Percentiles rank a stretch among this genome's conserved stretches.
phyloP scores from a whole-genome alignment of 2,888 invertebrate genomes.

The Oscheius myriophilus region DNA sequence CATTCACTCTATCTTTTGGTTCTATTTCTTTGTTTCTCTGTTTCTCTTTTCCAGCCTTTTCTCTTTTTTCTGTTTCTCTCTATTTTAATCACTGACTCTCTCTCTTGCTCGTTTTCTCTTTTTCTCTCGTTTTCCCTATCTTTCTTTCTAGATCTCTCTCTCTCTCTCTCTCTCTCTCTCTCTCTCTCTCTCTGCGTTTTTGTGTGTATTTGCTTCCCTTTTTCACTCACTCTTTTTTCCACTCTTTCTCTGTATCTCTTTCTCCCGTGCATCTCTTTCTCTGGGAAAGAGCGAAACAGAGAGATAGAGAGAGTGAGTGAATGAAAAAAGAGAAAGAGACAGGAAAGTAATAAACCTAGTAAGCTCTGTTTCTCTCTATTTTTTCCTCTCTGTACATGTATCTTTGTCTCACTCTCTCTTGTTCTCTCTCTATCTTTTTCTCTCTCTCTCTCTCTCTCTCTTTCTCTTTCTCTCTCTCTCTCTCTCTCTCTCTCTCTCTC shows the following conservation, averaged over 20 bases:
- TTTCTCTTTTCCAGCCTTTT: no score
- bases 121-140: not conserved
- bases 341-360: no score
- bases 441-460: no score
- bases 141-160: not conserved
- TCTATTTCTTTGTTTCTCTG: no score
- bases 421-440: not conserved
- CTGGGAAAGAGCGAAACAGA: no score
- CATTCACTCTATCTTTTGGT: no score
- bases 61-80: no score
- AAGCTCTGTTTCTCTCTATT: not conserved
- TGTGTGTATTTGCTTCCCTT: slow-evolving; percentile 9
- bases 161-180: no score
- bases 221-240: slow-evolving; percentile 59
- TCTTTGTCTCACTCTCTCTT: not conserved
- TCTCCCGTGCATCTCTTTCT: no score
- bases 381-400: not conserved
- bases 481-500: slow-evolving; percentile 7
- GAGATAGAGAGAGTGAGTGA: no score
- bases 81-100: not conserved
- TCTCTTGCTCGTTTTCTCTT: not conserved
- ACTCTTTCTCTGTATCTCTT: slow-evolving; percentile 71
- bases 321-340: no score
- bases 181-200: not conserved
- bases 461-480: no score